A percentile compares a stretch with the other conserved stretches of the same genome.
phyloP scores from a whole-genome alignment of 2,797 vertebrate genomes.

The Acipenser oxyrinchus region DNA sequence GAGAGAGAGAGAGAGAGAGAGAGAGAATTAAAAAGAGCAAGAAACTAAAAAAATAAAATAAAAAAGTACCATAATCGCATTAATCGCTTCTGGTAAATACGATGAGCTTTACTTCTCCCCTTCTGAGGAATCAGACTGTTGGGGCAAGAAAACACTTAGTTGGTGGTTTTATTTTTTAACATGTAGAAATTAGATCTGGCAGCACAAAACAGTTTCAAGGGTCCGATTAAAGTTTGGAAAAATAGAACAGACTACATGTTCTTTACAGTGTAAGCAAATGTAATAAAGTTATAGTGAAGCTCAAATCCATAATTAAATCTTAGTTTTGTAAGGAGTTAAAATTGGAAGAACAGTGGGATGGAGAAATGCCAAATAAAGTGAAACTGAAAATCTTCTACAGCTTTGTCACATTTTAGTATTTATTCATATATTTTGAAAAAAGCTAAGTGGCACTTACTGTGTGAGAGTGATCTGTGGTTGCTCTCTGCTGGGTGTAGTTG shows the following conservation, averaged over 20 bases:
- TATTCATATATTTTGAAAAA: no score
- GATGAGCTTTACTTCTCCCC: slow-evolving; percentile 64
- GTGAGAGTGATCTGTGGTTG: slow-evolving; percentile 15
- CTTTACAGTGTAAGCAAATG: slow-evolving; percentile 25
- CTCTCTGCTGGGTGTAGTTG: slow-evolving; percentile 18
- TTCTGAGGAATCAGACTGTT: no score
- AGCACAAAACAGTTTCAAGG: no score
- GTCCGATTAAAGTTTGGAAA: no score
- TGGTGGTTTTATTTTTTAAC: no score
- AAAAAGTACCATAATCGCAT: slow-evolving; percentile 67
- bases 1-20: no score
- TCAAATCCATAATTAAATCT: not conserved
- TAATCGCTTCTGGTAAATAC: slow-evolving; percentile 66
- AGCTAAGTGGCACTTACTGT: slow-evolving; percentile 1
- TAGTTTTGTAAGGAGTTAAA: not conserved
- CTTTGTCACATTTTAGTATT: no score
- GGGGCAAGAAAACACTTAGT: no score
- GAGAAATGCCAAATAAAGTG: not conserved
- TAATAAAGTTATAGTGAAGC: not conserved
- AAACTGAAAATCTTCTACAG: no score
- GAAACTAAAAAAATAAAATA: slow-evolving; percentile 12
- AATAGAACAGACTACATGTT: no score
- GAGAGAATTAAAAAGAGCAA: not conserved
- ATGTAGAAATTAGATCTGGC: no score
- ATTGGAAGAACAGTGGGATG: not conserved